Evolutionary conservation across 2,113 vertebrate genomes (phyloP).

Genomic region (Pelmatolapia mariae): DNA sequence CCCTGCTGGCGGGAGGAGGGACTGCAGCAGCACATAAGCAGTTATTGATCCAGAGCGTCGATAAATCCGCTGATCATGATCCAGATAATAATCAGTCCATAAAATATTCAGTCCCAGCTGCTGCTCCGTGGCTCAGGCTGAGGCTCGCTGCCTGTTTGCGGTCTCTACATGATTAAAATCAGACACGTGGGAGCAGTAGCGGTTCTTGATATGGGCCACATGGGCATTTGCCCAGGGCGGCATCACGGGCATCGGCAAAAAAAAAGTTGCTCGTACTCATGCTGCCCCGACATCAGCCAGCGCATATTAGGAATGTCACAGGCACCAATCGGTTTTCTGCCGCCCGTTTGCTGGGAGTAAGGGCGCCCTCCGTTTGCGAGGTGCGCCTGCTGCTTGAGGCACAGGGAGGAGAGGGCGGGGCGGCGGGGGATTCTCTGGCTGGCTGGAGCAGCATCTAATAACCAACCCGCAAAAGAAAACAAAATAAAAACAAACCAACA

Average conservation of each 20-base stretch:
- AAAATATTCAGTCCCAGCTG: background rate
- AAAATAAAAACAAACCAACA: no score
- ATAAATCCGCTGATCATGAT: background rate
- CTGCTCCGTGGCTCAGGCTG: background rate
- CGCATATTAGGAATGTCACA: background rate
- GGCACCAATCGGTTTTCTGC: background rate
- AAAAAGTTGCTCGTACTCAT: background rate
- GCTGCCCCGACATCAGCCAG: background rate
- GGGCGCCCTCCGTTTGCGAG: background rate
- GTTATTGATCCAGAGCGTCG: background rate
- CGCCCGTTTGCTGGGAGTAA: background rate
- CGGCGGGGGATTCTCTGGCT: background rate
- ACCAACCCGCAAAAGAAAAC: no score
- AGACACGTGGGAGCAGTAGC: background rate
- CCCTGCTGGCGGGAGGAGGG: slow-evolving; percentile 29
- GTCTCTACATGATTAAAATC: background rate
- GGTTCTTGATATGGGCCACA: background rate
- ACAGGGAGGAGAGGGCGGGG: background rate
- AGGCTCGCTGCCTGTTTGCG: background rate
- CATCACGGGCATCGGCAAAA: background rate
- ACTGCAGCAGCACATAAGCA: background rate
- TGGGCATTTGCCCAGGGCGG: background rate
- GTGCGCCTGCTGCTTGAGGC: background rate
- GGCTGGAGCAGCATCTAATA: background rate
- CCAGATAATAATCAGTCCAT: background rate